phyloP scores from a whole-genome alignment of 2,797 vertebrate genomes.

The Erethizon dorsatum region DNA sequence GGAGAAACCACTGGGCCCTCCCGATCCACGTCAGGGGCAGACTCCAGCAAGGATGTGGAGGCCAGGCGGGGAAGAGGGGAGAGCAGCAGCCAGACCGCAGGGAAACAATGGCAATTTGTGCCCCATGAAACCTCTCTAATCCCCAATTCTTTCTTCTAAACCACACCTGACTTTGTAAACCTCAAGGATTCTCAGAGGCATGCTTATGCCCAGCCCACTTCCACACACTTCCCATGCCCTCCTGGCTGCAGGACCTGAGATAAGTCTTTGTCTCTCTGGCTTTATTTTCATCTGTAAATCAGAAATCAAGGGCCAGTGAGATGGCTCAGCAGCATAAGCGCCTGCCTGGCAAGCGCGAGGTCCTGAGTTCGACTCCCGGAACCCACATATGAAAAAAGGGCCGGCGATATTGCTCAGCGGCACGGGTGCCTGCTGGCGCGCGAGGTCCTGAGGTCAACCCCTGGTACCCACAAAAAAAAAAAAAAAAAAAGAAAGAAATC shows the following conservation, averaged over 20 bases:
- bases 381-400: no score
- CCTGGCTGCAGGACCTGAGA: background rate
- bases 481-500: background rate
- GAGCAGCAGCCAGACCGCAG: background rate
- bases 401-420: no score
- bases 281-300: slow-evolving; percentile 19
- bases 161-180: background rate
- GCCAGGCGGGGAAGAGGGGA: background rate
- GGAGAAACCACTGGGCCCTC: background rate
- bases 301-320: no score
- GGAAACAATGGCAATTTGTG: background rate
- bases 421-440: no score
- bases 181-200: background rate
- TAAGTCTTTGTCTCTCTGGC: background rate
- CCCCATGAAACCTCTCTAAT: background rate
- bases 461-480: no score
- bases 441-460: no score
- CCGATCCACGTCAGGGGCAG: background rate
- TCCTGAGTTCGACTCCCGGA: no score
- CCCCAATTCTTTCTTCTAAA: background rate
- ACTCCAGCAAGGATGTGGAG: background rate
- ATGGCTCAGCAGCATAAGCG: no score
- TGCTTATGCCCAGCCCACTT: background rate
- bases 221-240: background rate
- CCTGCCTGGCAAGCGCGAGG: no score